Conservation (phyloP, 2,113 vertebrate species). For the Tympanuchus pallidicinctus region DNA sequence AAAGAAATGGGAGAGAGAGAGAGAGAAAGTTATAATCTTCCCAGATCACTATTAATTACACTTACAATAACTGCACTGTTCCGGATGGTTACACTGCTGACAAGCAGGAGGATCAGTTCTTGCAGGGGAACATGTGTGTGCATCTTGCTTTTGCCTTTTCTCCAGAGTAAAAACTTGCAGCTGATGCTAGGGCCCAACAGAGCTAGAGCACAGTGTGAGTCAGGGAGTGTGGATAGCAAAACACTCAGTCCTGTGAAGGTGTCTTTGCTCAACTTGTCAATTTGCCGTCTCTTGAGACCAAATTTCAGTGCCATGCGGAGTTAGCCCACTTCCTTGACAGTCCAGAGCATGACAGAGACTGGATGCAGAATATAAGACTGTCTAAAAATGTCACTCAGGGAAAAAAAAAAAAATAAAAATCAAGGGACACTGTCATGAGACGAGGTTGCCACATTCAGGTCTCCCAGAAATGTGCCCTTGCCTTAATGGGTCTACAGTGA, state of each 20-base stretch:
- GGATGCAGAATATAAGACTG: background rate
- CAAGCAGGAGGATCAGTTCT: constrained; percentile 17
- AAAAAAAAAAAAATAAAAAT: background rate
- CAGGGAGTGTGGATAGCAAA: background rate
- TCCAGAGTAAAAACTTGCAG: background rate
- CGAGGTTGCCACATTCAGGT: background rate
- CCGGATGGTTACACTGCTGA: background rate
- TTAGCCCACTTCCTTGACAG: background rate
- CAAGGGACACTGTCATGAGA: background rate
- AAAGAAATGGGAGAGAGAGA: constrained; percentile 26
- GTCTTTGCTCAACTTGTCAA: background rate
- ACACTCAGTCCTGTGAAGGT: background rate
- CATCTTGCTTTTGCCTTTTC: background rate
- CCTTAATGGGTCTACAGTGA: background rate
- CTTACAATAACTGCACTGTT: constrained; percentile 52
- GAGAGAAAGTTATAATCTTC: constrained; percentile 62
- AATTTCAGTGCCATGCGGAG: background rate
- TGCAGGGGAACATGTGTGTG: background rate
- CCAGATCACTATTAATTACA: constrained; percentile 71
- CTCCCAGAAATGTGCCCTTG: background rate
- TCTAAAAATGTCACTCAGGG: background rate
- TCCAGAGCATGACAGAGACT: accelerated
- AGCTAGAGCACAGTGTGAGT: background rate
- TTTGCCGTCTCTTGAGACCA: background rate
- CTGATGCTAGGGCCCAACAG: background rate